Conservation (phyloP, 2,797 vertebrate genomes). For the Gambelia wislizenii region DNA sequence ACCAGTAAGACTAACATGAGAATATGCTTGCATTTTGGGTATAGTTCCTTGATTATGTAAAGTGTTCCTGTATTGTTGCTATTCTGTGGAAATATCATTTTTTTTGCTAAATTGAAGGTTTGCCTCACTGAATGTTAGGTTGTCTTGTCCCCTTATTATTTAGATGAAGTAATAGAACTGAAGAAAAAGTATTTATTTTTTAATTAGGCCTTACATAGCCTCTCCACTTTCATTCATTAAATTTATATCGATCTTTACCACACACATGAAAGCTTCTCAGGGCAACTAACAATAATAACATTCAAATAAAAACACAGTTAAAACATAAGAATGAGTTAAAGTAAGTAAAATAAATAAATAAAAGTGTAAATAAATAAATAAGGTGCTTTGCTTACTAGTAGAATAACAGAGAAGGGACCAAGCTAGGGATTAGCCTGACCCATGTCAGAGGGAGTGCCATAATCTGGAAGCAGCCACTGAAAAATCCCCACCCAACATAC, state of each 20-base stretch:
- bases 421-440: too few species aligned
- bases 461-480: too few species aligned
- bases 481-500: too few species aligned
- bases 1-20: background rate
- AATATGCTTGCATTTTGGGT: background rate
- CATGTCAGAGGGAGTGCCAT: too few species aligned
- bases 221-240: background rate
- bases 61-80: background rate
- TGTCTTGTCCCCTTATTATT: background rate
- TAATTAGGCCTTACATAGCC: background rate
- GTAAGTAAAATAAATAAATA: too few species aligned
- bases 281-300: background rate
- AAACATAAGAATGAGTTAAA: too few species aligned
- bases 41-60: background rate
- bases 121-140: background rate
- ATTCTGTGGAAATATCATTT: background rate
- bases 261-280: background rate
- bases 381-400: too few species aligned
- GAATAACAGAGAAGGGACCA: too few species aligned
- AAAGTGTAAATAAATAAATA: too few species aligned
- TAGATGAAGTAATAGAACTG: background rate
- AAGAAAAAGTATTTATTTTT: background rate
- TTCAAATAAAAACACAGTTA: background rate
- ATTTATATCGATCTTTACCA: background rate
- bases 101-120: background rate